These are phyloP conservation scores for Gadus chalcogrammus DNA, from an alignment of 2,113 vertebrate genomes.

Conservation along the genomic window DNA sequence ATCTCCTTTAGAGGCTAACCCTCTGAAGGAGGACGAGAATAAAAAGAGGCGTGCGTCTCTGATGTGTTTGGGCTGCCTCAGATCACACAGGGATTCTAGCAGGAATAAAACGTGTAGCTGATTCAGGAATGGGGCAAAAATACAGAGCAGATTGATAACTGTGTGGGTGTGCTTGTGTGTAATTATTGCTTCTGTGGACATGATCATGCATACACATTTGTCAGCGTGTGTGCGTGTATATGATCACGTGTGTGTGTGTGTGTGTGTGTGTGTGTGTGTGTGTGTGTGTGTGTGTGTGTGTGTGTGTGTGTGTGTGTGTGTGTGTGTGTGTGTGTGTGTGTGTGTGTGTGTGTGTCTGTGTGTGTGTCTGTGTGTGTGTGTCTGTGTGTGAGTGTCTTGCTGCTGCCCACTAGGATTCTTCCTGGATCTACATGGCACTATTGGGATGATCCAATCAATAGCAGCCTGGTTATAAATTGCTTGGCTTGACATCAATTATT, in stretches of 20 bases:
- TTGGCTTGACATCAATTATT: constrained; percentile 63
- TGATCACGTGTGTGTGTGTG: neutral
- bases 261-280: constrained; percentile 3
- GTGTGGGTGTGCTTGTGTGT: constrained; percentile 3
- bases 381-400: constrained; percentile 17
- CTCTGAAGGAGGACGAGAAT: neutral
- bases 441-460: constrained; percentile 66
- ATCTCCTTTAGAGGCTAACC: constrained; percentile 36
- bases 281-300: no score
- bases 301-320: no score
- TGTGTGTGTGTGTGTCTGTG: no score
- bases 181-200: neutral
- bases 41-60: constrained; percentile 24
- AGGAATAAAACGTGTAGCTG: constrained; percentile 17
- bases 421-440: constrained; percentile 61
- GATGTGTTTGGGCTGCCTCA: constrained; percentile 28
- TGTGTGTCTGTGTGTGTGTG: no score
- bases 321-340: no score
- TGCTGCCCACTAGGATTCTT: constrained; percentile 49
- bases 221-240: neutral
- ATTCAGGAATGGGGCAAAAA: constrained; percentile 9
- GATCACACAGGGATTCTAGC: constrained; percentile 8
- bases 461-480: constrained; percentile 62
- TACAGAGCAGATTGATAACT: constrained; percentile 20
- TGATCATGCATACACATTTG: neutral